phyloP scores from a whole-genome alignment of 2,113 vertebrate species.

The Mystacornis crossleyi region DNA sequence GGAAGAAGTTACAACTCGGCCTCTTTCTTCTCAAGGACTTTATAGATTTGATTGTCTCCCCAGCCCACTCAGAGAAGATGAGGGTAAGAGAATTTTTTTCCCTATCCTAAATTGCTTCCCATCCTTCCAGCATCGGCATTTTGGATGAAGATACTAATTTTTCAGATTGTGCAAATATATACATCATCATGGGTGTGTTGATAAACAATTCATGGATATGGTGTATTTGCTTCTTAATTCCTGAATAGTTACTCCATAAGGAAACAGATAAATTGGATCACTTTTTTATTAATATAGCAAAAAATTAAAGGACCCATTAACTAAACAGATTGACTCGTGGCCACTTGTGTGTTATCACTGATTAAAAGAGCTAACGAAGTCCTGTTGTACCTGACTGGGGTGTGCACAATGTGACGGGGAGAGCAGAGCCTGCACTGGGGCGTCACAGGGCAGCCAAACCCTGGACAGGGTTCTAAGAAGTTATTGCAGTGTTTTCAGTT shows the following conservation, averaged over 20 bases:
- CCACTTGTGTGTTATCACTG: neutral
- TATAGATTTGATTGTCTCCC: neutral
- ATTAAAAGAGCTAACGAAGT: neutral
- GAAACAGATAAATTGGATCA: slow-evolving; percentile 2
- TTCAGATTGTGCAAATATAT: slow-evolving; percentile 53
- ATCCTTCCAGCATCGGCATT: slow-evolving; percentile 6
- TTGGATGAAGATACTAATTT: slow-evolving; percentile 58
- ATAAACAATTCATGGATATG: slow-evolving; percentile 26
- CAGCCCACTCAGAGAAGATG: neutral
- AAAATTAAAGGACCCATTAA: slow-evolving; percentile 38
- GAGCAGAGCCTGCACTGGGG: neutral
- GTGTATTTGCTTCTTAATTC: slow-evolving; percentile 36
- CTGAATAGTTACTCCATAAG: neutral
- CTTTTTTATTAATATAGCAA: neutral
- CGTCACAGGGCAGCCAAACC: neutral
- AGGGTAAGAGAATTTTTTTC: slow-evolving; percentile 35
- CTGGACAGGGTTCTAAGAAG: neutral
- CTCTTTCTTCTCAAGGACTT: neutral
- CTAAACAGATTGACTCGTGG: neutral
- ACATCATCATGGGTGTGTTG: slow-evolving; percentile 4
- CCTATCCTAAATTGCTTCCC: neutral
- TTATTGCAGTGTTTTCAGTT: neutral
- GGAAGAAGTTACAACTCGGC: neutral
- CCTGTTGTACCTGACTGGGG: neutral
- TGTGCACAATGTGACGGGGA: neutral